phyloP scores from a whole-genome alignment of 2,888 invertebrate genomes.

The Sminthurinus aureus region DNA sequence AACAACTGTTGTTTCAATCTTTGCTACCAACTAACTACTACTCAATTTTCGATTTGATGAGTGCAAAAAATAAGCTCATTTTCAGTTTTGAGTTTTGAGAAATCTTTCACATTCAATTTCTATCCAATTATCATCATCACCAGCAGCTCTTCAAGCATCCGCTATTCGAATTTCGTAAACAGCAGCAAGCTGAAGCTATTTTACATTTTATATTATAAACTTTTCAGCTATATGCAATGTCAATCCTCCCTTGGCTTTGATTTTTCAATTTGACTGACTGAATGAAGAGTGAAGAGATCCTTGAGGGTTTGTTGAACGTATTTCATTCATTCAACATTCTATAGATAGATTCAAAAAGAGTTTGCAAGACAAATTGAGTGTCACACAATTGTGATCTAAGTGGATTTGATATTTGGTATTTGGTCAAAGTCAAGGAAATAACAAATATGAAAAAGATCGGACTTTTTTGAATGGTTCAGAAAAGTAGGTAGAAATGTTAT shows the following conservation, averaged over 20 bases:
- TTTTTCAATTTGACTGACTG: background rate
- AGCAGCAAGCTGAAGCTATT: background rate
- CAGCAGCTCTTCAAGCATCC: too few species aligned
- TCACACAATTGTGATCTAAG: background rate
- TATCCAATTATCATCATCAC: too few species aligned
- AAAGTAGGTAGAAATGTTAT: background rate
- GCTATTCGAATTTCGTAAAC: background rate
- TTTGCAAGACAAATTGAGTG: background rate
- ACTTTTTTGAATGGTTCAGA: background rate
- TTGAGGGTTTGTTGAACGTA: conserved; percentile 36
- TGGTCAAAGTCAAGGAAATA: conserved; percentile 37
- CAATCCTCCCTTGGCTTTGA: background rate
- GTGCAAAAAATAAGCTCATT: too few species aligned
- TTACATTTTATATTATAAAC: background rate
- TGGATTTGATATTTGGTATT: background rate
- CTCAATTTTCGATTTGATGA: too few species aligned
- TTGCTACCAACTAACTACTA: too few species aligned
- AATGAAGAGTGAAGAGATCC: conserved; percentile 1
- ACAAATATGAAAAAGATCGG: background rate
- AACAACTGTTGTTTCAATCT: too few species aligned
- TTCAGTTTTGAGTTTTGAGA: too few species aligned
- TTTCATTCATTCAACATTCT: background rate
- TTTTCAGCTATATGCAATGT: background rate
- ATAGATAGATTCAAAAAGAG: background rate
- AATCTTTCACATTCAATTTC: too few species aligned